Base-by-base conservation (phyloP, 2,113 vertebrate species). In the Tenrec ecaudatus region DNA sequence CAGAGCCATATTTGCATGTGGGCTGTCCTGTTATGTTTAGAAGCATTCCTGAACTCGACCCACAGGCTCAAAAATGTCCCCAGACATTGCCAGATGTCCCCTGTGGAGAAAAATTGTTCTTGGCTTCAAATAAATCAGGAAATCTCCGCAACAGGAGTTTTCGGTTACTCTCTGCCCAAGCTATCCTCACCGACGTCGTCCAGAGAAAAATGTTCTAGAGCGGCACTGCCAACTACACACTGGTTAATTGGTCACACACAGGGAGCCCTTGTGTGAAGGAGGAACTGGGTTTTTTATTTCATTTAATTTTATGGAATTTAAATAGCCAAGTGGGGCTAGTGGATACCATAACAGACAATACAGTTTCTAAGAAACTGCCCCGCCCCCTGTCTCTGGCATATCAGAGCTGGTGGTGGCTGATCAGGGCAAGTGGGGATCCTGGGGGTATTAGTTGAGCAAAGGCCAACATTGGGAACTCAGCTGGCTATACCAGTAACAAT, bases 281-380 rank as follows among this genome's bases (percentile, higher is more conserved):
- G 23, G 33, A 86, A 14, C 4, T 71, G 31, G n/a, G 9, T 22
- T 82, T 73, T 25, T 33, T 62, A 25, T 77, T 81, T 82, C 25
- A 33, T 71, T 77, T 77, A 23, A 40, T 91, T 84, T 79, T 79
- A 58, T 75, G 86, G 14, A 75, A 78, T 64, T 25, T 38, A 90
- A 92, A 82, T 75, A 43, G 57, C 16, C n/a, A 64, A n/a, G 20
- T 12, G 29, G 82, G 57, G 29, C 36, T 57, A 57, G 16, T 36
- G 77, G 40, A 68, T 66, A 60, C 53, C 38, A 7, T 38, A 19
- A 6, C 33, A 31, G 10, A 47, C 15, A 89, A 75, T 40, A 33
- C 10, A 6, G 14, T 11, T 82, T 19, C 23, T 78, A 76, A 3
- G 38, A 0, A 12, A 31, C 64, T 4, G n/a, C n/a, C n/a, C n/a